phyloP scores from a whole-genome alignment of 2,888 invertebrate species.

The Drosophila anomelani region DNA sequence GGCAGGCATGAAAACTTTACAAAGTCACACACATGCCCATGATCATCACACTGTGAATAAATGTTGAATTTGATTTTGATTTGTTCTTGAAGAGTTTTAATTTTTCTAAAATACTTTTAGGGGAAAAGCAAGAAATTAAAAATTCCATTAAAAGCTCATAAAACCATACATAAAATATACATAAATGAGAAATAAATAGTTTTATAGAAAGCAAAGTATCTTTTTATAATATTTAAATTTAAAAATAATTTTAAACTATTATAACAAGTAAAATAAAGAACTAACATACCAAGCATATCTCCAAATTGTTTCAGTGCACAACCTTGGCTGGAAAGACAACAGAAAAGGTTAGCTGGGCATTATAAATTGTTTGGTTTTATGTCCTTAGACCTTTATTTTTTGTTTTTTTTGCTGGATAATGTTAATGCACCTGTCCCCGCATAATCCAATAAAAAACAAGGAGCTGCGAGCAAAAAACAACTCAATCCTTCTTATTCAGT shows the following conservation, averaged over 20 bases:
- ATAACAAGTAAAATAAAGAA: too few species aligned
- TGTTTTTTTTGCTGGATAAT: slow-evolving; percentile 13
- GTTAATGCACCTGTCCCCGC: slow-evolving; percentile 30
- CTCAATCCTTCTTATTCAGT: slow-evolving; percentile 41
- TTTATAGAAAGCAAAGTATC: too few species aligned
- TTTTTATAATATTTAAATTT: not conserved
- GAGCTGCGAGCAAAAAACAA: not conserved
- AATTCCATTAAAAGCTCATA: too few species aligned
- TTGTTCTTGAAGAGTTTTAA: not conserved
- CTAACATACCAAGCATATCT: not conserved
- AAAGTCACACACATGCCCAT: slow-evolving; percentile 18
- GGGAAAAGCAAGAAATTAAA: too few species aligned
- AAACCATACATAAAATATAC: too few species aligned
- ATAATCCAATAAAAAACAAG: slow-evolving; percentile 18
- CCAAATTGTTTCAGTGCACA: not conserved
- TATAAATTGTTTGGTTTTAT: slow-evolving; percentile 43
- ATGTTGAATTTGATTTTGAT: too few species aligned
- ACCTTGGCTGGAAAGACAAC: not conserved
- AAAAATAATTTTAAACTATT: not conserved
- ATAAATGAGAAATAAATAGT: too few species aligned
- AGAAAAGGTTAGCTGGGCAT: slow-evolving; percentile 15
- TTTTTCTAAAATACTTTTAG: not conserved
- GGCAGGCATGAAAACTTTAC: slow-evolving; percentile 34
- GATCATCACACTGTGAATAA: not conserved
- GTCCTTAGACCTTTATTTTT: slow-evolving; percentile 18